These are phyloP conservation scores for Campylomormyrus tamandua DNA, from an alignment of 2,113 vertebrate species.

Conservation along the genomic window DNA sequence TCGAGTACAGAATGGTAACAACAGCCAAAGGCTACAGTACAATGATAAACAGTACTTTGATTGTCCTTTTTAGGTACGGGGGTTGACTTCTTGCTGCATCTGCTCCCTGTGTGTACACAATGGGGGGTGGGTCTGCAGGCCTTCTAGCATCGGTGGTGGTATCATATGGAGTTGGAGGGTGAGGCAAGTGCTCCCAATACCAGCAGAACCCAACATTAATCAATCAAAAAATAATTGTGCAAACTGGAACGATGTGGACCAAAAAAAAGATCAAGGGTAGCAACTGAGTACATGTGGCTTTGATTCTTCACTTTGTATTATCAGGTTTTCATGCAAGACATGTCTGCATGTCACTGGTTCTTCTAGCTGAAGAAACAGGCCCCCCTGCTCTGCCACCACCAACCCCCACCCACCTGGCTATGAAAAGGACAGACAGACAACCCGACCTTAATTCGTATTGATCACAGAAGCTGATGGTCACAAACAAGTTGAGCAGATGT, in stretches of 20 bases:
- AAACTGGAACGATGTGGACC: not conserved
- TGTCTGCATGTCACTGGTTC: not conserved
- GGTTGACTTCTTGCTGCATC: not conserved
- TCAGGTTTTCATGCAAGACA: not conserved
- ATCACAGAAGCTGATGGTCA: not conserved
- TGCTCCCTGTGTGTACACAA: not conserved
- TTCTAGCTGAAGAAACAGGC: not conserved
- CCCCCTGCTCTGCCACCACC: not conserved
- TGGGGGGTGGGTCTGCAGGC: not conserved
- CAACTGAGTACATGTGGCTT: not conserved
- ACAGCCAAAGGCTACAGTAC: constrained; percentile 5
- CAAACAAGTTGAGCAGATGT: not conserved
- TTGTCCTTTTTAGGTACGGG: not conserved
- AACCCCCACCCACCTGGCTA: not conserved
- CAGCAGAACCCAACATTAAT: not conserved
- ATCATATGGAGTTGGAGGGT: not conserved
- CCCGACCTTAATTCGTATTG: not conserved
- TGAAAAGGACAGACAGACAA: not conserved
- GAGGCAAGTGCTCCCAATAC: not conserved
- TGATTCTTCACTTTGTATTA: not conserved
- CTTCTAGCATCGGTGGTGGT: not conserved
- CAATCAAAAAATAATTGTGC: not conserved
- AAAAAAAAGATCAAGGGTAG: not conserved
- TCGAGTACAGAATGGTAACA: not conserved
- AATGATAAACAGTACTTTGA: constrained; percentile 11